Evolutionary conservation across 1,140 invertebrate species (phyloP), one percentile per base, ranked within the genome.

Genomic region (Trichonephila inaurata): DNA sequence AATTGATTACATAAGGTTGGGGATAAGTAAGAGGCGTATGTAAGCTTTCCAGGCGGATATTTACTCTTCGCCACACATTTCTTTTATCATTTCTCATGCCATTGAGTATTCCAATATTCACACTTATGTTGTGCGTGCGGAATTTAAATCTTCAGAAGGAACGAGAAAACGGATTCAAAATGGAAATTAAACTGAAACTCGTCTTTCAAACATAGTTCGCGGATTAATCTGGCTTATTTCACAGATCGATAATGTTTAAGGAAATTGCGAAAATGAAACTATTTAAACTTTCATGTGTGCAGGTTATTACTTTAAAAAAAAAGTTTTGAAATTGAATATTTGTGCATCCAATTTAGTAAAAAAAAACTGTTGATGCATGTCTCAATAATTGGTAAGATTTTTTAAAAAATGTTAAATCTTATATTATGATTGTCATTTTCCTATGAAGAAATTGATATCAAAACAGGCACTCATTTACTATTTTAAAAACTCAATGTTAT

Each of bases 1-100:
- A 77, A 77, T 77, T 77, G 72, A 77, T 77, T 77, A 77, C 72
- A 18, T 40, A 77, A 77, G 72, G 72, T 77, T 33, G 28, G 28
- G 66, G 12, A 77, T 77, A 77, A 77, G 28, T 77, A 77, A 77
- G 28, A 40, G 28, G 33, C 28, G 72, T 19, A 28, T 18, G 16
- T 40, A 51, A 51, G 33, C 33, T 77, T 33, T 7, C 4, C 24
- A 40, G 28, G 18, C 72, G 72, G 72, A 77, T 77, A 77, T 77
- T 77, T 77, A 40, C 72, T 77, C 28, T 28, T 28, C 28, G 5
- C 28, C 72, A 40, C 72, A 18, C 12, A 24, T 24, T 69, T 12
- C n/a, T 69, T 24, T 24, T 69, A 51, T 51, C 51, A 51, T 51
- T 51, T 12, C 51, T 7, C 51, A 51, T 51, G 51, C 51, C 10